phyloP scores from a whole-genome alignment of 2,113 vertebrate species.

The Agapornis roseicollis region DNA sequence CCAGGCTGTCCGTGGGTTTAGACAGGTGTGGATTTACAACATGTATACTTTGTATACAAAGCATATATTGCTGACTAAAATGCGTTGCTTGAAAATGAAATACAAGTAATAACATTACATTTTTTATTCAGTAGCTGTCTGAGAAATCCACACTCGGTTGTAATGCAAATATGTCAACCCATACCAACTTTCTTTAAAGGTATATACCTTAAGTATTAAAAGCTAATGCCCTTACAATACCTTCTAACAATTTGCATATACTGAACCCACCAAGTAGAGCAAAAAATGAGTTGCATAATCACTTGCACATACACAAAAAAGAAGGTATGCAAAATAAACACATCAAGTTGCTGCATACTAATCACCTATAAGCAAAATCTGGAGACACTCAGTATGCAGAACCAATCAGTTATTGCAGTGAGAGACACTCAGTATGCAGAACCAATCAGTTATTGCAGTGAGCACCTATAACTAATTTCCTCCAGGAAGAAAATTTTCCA shows the following conservation, averaged over 20 bases:
- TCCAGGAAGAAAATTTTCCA: slow-evolving; percentile 51
- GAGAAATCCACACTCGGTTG: background rate
- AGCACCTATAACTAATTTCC: slow-evolving; percentile 63
- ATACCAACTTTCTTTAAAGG: background rate
- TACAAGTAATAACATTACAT: background rate
- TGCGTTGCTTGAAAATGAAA: background rate
- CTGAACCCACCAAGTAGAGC: background rate
- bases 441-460: slow-evolving; percentile 49
- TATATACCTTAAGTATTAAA: slow-evolving; percentile 32
- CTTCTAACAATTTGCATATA: slow-evolving; percentile 46
- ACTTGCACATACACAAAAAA: background rate
- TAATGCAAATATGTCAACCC: slow-evolving; percentile 18
- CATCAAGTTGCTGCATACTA: slow-evolving; percentile 40
- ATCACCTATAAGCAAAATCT: slow-evolving; percentile 52
- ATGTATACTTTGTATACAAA: background rate
- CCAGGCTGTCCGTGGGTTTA: background rate
- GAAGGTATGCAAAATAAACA: slow-evolving; percentile 66
- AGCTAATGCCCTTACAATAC: slow-evolving; percentile 21
- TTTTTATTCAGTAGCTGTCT: background rate
- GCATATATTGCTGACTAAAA: background rate
- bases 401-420: slow-evolving; percentile 49
- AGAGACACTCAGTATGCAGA: slow-evolving; percentile 57
- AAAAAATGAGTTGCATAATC: slow-evolving; percentile 47
- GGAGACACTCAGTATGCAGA: slow-evolving; percentile 50
- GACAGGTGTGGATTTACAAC: background rate